Base-by-base conservation (phyloP, 2,888 invertebrate genomes). In the Tinea pellionella region DNA sequence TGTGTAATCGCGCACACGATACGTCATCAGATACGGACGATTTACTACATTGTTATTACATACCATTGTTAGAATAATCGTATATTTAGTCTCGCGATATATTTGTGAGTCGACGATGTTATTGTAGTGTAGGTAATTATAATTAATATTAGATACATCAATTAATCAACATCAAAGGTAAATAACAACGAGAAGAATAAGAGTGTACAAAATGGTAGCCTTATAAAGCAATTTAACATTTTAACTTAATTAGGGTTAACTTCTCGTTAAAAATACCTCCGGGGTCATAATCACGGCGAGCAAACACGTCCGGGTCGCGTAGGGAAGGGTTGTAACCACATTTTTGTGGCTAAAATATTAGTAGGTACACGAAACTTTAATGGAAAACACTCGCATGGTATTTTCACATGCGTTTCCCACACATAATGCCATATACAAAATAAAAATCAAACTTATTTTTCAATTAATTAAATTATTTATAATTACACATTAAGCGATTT, bases 241-340 rank as follows among this genome's bases (percentile, higher is more conserved):
- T 53, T 19, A 53, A 53, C 53, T 53, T 53, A 53, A 53, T 53
- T 32, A 57, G 57, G 32, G 57, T 57, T 57, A 57, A 30, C n/a
- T 57, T 16, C 32, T 30, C 32, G 30, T 57, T 57, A 57, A 57
- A 57, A 57, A 57, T 57, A 24, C 57, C 57, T 15, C 15, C 16
- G 57, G 55, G 57, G 32, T 57, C 32, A 32, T 57, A 57, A 55
- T 55, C 29, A 47, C 47, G 47, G 53, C 53, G 24, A 18, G 11
- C 53, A n/a, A 53, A 53, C 53, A 24, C 19, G n/a, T 19, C 51
- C 53, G 53, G 53, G 24, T 24, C 9, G n/a, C 9, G 9, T 12
- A 18, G 53, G 53, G 24, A 24, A 53, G 53, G 53, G 19, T 53
- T 53, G 7, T 8, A 53, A 53, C 53, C 53, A 24, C 53, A 53